Evolutionary conservation across 2,113 vertebrate genomes (phyloP), one percentile per base, ranked within the genome.

Genomic region (Ptilorrhoa leucosticta): DNA sequence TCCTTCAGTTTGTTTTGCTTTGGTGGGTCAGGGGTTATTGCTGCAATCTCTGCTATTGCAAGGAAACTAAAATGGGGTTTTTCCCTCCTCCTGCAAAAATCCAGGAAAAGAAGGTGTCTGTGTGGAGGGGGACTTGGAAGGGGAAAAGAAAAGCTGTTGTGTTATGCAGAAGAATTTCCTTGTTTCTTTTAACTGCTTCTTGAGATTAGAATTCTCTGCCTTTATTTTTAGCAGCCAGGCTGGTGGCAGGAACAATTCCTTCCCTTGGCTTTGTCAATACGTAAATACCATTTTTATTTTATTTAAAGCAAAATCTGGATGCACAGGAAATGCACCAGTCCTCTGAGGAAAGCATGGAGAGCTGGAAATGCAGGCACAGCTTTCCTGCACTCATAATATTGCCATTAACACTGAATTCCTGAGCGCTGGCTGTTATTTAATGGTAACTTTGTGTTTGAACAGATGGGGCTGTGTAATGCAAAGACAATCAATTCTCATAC

Each of bases 171-270:
- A 89, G 44, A 76, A 45, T 83, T 88, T 88, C 83, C 71, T 76
- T 82, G 54, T 77, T 78, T 81, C 51, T 56, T 85, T 39, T 87
- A 82, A 39, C 75, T 81, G 68, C 93, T 88, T 95, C 96, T 40
- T 80, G 85, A 66, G 89, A 79, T 93, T 85, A 22, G 51, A 73
- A 71, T 73, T 73, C 66, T 87, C 76, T 92, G 83, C 61, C 72
- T 93, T 87, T 57, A 40, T 69, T 48, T 90, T 96, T 95, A 90
- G 84, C 51, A 95, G 92, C 91, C 76, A 80, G 53, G 85, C 76
- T 73, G 69, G 70, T 76, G 86, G 78, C 80, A 72, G 87, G 37
- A 30, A 68, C 10, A 54, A 73, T 37, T 73, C 76, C 77, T 66
- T 95, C 78, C 31, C 72, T 91, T 79, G 15, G 6, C 35, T 65